Conservation (phyloP, 2,888 invertebrate genomes). For the Pediacus dermestoides region DNA sequence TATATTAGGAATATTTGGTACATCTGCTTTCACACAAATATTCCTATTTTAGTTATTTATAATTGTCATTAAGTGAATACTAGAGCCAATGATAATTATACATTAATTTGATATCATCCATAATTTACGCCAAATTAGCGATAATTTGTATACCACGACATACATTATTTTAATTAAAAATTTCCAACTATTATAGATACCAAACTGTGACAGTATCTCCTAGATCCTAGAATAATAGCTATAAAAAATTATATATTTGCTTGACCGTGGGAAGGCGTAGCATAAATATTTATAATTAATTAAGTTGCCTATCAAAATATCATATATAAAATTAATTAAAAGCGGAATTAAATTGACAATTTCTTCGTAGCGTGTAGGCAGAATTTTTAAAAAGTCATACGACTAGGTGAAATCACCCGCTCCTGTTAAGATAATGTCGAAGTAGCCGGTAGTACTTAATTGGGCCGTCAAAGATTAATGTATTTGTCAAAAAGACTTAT, state of each 20-base stretch:
- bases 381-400: background rate
- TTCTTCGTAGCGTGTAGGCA: background rate
- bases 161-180: too few species aligned
- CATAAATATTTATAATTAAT: constrained; percentile 6
- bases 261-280: constrained; percentile 2
- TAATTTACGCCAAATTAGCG: too few species aligned
- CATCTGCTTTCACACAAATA: too few species aligned
- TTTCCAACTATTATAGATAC: too few species aligned
- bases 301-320: constrained; percentile 4
- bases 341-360: background rate
- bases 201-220: too few species aligned
- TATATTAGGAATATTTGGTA: too few species aligned
- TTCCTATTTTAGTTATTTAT: too few species aligned
- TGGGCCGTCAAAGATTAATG: constrained; percentile 37
- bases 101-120: too few species aligned
- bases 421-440: background rate
- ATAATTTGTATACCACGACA: too few species aligned
- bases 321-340: background rate
- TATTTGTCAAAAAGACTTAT: constrained; percentile 40
- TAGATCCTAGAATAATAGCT: constrained; percentile 4
- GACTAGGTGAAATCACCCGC: background rate
- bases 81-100: too few species aligned
- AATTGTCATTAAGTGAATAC: too few species aligned
- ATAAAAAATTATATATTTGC: constrained; percentile 5
- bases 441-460: constrained; percentile 1